Evolutionary conservation across 2,888 invertebrate species (phyloP), one percentile per base, ranked within the genome.

Genomic region (Amblyjoppa proteus): DNA sequence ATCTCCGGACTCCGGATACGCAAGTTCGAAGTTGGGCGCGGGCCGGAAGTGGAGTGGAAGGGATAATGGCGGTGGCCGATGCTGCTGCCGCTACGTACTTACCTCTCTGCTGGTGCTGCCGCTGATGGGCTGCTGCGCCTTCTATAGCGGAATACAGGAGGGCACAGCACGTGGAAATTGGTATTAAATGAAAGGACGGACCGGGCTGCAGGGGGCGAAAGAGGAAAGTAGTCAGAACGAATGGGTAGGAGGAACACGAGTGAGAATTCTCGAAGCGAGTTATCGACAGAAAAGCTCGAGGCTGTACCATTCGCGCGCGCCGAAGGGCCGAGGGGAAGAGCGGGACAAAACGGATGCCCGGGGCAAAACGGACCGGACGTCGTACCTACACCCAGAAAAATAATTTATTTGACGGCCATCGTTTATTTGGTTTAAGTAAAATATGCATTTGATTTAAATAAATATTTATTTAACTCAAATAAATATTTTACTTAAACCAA

Each of bases 281-380:
- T 51, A 76, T 76, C 76, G 76, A 76, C 76, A 53, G 66, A 66
- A 66, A 76, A 76, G 51, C 66, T 76, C 76, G 76, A 53, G 38
- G 49, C 38, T 49, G 61, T 31, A 76, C 25, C 53, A 38, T 66
- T 51, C 38, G 20, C 66, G 38, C 25, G 76, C 49, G 51, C 38
- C n/a, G 61, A 41, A 49, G 31, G 11, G 49, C 61, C 28, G 34
- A 34, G 41, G 56, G 56, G 56, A 28, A 34, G 45, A 13, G 45
- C 3, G 11, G 45, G 45, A 16, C 41, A 45, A 45, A 45, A 45
- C 45, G 45, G 16, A 45, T 16, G 4, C 16, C 45, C 45, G 13
- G 45, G 16, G 45, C 45, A 16, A 45, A 45, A 45, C 5, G 45
- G 45, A 45, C 45, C 45, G 41, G 11, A 41, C 11, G 41, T 11